A percentile compares a stretch with the other conserved stretches of the same genome.
Evolutionary conservation across 1,140 invertebrate genomes (phyloP).

Genomic region (Tigriopus japonicus): DNA sequence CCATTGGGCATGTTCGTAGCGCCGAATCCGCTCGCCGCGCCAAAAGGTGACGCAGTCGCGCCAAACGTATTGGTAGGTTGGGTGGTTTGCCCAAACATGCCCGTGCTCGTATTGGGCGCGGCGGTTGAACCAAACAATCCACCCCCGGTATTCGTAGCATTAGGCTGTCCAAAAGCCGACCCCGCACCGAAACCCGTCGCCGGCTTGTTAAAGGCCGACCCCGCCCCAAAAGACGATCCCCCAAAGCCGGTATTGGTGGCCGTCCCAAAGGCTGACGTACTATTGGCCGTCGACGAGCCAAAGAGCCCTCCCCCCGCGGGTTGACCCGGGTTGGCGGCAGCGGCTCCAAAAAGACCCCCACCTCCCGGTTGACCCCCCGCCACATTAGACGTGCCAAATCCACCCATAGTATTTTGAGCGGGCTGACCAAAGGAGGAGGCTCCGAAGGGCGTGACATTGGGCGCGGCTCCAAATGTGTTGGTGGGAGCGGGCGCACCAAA

Average conservation of each 20-base stretch:
- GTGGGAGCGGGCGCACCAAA: not conserved
- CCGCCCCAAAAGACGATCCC: not conserved
- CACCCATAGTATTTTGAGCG: not conserved
- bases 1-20: constrained; percentile 31
- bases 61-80: not conserved
- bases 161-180: not conserved
- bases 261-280: constrained; percentile 8
- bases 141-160: not conserved
- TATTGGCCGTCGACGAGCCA: constrained; percentile 7
- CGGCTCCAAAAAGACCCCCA: not conserved
- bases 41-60: not conserved
- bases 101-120: not conserved
- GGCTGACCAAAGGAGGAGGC: constrained; percentile 1
- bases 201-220: not conserved
- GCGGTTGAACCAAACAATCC: not conserved
- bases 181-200: constrained; percentile 12
- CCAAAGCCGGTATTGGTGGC: constrained; percentile 3
- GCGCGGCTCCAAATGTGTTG: constrained; percentile 6
- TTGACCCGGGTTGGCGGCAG: not conserved
- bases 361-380: not conserved
- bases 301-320: constrained; percentile 2
- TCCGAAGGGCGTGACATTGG: not conserved
- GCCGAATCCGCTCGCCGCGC: constrained; percentile 31
- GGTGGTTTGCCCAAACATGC: not conserved
- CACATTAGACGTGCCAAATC: not conserved